Percentiles rank a stretch among this genome's conserved stretches.
phyloP scores from a whole-genome alignment of 2,888 invertebrate species.

The Papilio elwesi region DNA sequence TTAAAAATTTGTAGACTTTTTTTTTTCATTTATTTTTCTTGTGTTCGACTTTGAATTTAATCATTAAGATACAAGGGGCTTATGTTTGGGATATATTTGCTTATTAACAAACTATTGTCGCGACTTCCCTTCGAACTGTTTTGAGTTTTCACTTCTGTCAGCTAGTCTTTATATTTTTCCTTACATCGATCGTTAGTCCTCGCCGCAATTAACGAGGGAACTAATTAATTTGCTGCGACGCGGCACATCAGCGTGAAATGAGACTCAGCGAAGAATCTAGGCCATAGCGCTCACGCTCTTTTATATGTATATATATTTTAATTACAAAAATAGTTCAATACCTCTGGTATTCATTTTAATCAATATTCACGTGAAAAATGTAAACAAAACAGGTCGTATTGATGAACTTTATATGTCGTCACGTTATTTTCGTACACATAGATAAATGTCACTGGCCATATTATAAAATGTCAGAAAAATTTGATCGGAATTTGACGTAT shows the following conservation, averaged over 20 bases:
- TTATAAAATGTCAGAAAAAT: too few relatives aligned
- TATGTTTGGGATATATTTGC: too few relatives aligned
- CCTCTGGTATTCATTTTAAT: slow-evolving; percentile 28
- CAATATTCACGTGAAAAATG: slow-evolving; percentile 4
- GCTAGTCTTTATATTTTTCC: slow-evolving; percentile 6
- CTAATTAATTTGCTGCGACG: slow-evolving; percentile 40
- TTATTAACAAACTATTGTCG: too few relatives aligned
- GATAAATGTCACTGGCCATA: neutral
- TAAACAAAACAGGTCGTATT: slow-evolving; percentile 1
- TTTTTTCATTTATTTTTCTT: too few relatives aligned
- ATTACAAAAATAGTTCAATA: slow-evolving; percentile 36
- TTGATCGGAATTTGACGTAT: too few relatives aligned
- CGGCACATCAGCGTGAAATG: slow-evolving; percentile 39
- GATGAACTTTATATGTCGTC: neutral
- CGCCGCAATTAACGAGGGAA: slow-evolving; percentile 36
- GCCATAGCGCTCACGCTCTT: slow-evolving; percentile 25
- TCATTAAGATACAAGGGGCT: too few relatives aligned
- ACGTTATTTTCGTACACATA: neutral
- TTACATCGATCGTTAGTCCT: slow-evolving; percentile 31
- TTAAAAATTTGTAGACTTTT: too few relatives aligned
- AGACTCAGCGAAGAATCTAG: slow-evolving; percentile 37
- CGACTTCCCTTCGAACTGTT: too few relatives aligned
- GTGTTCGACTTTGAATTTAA: too few relatives aligned
- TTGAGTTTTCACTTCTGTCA: too few relatives aligned
- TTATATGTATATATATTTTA: slow-evolving; percentile 31